Evolutionary conservation across 2,888 invertebrate species (phyloP).

Genomic region (Volucella inanis): DNA sequence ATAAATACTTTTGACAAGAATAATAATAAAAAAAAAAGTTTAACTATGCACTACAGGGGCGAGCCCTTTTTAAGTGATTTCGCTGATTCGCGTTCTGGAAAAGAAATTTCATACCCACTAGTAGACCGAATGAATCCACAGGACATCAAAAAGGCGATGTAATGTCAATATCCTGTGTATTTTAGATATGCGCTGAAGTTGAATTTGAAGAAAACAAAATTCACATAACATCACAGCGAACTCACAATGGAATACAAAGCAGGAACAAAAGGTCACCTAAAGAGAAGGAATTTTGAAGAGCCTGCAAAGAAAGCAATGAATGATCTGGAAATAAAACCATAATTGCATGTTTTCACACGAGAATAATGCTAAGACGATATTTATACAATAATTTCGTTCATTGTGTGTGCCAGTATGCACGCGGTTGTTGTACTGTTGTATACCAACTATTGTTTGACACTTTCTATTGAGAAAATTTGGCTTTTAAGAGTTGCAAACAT

Average conservation of each 20-base stretch:
- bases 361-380: conserved; percentile 76
- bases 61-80: conserved; percentile 69
- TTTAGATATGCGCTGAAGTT: conserved; percentile 25
- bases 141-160: conserved; percentile 63
- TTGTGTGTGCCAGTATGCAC: conserved; percentile 45
- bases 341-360: conserved; percentile 81
- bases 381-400: conserved; percentile 72
- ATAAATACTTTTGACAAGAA: not conserved
- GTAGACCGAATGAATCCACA: conserved; percentile 39
- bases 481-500: conserved; percentile 55
- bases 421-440: conserved; percentile 66
- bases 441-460: conserved; percentile 46
- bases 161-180: conserved; percentile 63
- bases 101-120: conserved; percentile 21
- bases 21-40: conserved; percentile 27
- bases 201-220: conserved; percentile 49
- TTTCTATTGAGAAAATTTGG: conserved; percentile 39
- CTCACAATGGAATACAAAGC: conserved; percentile 42
- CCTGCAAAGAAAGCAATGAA: conserved; percentile 18
- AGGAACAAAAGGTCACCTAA: conserved; percentile 34
- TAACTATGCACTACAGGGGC: conserved; percentile 35
- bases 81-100: conserved; percentile 12
- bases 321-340: conserved; percentile 78
- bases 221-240: conserved; percentile 70
- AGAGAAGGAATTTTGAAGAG: conserved; percentile 43